Evolutionary conservation across 1,140 invertebrate genomes (phyloP), one percentile per base, ranked within the genome.

Genomic region (Leptinotarsa lineolata): DNA sequence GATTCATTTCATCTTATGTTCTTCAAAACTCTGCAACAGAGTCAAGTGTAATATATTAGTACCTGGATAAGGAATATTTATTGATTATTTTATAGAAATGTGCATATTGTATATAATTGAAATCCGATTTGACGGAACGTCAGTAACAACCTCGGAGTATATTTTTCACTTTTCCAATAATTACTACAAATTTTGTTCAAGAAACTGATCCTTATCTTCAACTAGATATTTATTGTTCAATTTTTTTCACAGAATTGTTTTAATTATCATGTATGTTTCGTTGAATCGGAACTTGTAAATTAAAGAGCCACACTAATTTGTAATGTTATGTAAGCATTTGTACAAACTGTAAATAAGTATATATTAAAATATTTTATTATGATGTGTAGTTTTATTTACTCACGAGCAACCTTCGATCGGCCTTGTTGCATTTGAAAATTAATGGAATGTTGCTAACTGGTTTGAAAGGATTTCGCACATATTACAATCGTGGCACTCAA

Each of bases 1-100:
- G 30, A 11, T 39, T 39, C 30, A 39, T 39, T 39, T 39, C 30
- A 39, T 39, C 30, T 39, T 39, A 11, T 39, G 30, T 3, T 39
- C 30, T 39, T 39, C 30, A 66, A 11, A 39, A 39, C 30, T 39
- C 8, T 39, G 72, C 70, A 75, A 79, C 21, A 70, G 67, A 78
- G 77, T 79, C 77, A 79, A 74, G 68, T 80, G 78, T 79, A 79
- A 82, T 78, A 79, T 80, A 79, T 81, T 83, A 79, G 80, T 81
- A 82, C 79, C 80, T 81, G 79, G 73, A 74, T 81, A 82, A 78
- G 80, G 79, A 78, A 74, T 81, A 80, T 81, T 81, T 81, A 81
- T 81, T 72, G 22, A 74, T 70, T 78, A 73, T 76, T 76, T 73
- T 70, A 67, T 72, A 60, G 24, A 69, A 61, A 71, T 79, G 79